Conservation (phyloP, 2,888 invertebrate species). For the Tachystola acroxantha region DNA sequence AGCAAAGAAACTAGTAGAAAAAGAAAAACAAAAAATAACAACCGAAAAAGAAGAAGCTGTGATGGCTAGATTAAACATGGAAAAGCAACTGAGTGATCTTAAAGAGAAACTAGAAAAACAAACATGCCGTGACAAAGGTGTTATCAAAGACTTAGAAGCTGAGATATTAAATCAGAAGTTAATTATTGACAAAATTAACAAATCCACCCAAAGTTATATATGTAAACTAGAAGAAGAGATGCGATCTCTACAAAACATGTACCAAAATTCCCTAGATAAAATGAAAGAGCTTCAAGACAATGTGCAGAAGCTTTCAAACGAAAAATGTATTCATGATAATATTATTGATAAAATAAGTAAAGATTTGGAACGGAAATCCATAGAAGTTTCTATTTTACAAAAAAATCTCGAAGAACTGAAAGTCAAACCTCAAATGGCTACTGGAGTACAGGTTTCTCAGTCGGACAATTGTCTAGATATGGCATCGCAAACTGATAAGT, state of each 20-base stretch:
- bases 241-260: slow-evolving; percentile 35
- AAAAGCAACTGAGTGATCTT: slow-evolving; percentile 39
- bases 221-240: slow-evolving; percentile 50
- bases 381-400: slow-evolving; percentile 36
- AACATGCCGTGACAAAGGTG: slow-evolving; percentile 32
- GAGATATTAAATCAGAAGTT: slow-evolving; percentile 55
- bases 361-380: slow-evolving; percentile 34
- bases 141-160: slow-evolving; percentile 52
- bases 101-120: slow-evolving; percentile 45
- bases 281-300: slow-evolving; percentile 37
- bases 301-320: slow-evolving; percentile 22
- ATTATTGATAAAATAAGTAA: slow-evolving; percentile 28
- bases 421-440: slow-evolving; percentile 25
- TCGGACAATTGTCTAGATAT: slow-evolving; percentile 11
- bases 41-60: slow-evolving; percentile 60
- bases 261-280: slow-evolving; percentile 36
- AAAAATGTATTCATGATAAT: slow-evolving; percentile 26
- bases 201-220: slow-evolving; percentile 42
- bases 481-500: slow-evolving; percentile 32
- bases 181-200: slow-evolving; percentile 47
- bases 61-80: slow-evolving; percentile 39
- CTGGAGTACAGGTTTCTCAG: slow-evolving; percentile 24
- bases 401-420: slow-evolving; percentile 30
- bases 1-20: slow-evolving; percentile 57
- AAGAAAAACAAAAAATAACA: slow-evolving; percentile 58